Percentiles rank a stretch among this genome's conserved stretches.
Conservation (phyloP, 2,888 invertebrate genomes). For the Myathropa florea region DNA sequence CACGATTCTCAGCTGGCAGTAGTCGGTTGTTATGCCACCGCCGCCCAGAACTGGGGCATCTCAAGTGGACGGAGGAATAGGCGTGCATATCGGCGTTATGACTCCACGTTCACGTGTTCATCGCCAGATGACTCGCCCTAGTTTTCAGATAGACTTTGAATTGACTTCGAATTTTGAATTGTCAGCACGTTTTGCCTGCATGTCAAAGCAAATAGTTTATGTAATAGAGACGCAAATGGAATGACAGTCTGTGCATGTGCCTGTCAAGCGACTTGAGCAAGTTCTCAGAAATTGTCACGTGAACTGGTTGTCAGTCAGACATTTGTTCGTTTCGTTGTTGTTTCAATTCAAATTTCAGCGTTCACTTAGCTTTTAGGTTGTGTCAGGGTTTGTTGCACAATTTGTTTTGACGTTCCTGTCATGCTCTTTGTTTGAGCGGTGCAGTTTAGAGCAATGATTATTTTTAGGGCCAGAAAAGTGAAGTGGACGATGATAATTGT, state of each 20-base stretch:
- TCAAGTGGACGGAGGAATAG: background rate
- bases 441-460: too few species aligned
- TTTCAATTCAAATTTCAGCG: background rate
- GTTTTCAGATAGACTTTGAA: background rate
- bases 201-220: background rate
- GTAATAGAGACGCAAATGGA: background rate
- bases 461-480: too few species aligned
- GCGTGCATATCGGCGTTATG: background rate
- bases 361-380: background rate
- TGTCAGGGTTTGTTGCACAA: background rate
- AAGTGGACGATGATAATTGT: background rate
- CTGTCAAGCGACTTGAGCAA: too few species aligned
- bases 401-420: background rate
- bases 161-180: background rate
- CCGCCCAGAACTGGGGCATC: constrained; percentile 10
- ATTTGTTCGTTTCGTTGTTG: too few species aligned
- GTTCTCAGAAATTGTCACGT: background rate
- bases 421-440: too few species aligned
- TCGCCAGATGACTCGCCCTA: background rate
- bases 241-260: background rate
- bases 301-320: background rate
- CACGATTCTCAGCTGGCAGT: background rate
- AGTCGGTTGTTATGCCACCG: background rate
- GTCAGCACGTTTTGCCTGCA: background rate
- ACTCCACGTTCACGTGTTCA: constrained; percentile 22